Evolutionary conservation across 2,113 vertebrate species (phyloP).

Genomic region (Excalfactoria chinensis): DNA sequence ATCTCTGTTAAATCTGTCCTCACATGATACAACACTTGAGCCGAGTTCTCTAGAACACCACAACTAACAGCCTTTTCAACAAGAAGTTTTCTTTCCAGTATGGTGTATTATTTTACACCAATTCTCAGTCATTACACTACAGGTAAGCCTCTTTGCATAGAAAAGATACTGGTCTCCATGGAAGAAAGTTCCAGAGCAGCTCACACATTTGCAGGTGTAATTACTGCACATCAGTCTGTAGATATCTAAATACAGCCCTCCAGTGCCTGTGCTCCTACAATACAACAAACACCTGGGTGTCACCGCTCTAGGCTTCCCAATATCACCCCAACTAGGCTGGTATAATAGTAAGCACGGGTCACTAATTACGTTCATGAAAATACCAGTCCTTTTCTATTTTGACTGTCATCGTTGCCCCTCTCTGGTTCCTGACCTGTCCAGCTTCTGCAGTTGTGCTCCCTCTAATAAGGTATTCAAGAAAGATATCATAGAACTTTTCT

Average conservation of each 20-base stretch:
- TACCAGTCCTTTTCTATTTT: conserved; percentile 42
- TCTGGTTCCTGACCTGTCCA: conserved; percentile 32
- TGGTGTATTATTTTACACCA: neutral
- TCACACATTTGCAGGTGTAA: neutral
- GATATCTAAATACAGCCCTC: neutral
- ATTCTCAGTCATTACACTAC: neutral
- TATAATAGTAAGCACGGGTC: neutral
- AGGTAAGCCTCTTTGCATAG: neutral
- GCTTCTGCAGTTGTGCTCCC: neutral
- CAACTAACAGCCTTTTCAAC: neutral
- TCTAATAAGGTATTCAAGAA: neutral
- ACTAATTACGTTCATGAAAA: conserved; percentile 18
- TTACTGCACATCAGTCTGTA: neutral
- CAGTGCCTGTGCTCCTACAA: neutral
- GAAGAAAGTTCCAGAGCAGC: neutral
- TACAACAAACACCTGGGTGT: neutral
- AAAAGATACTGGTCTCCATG: neutral
- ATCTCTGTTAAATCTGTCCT: neutral
- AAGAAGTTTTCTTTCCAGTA: neutral
- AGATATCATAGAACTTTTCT: neutral
- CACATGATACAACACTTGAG: neutral
- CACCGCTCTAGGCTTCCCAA: neutral
- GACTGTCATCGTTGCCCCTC: conserved; percentile 32
- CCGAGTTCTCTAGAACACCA: neutral
- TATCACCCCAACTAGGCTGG: neutral